A percentile compares a stretch with the other conserved stretches of the same genome.
These are phyloP conservation scores for Siphamia tubifer DNA, from an alignment of 2,113 vertebrate genomes.

Conservation along the genomic window DNA sequence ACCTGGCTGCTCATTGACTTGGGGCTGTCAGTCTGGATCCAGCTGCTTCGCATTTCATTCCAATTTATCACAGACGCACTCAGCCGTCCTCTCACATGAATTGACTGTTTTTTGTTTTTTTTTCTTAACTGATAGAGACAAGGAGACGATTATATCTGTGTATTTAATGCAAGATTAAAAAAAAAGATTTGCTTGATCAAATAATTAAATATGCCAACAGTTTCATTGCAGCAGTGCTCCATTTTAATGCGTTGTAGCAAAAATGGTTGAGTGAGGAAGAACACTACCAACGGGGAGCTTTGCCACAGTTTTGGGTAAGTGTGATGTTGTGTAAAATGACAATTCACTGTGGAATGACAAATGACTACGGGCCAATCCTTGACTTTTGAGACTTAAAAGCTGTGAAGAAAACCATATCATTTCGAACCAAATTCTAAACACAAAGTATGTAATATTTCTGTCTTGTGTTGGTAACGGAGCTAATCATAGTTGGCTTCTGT, in stretches of 20 bases:
- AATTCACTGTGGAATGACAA: no score
- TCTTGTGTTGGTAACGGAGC: no score
- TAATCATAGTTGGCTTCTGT: no score
- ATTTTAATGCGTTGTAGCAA: neutral
- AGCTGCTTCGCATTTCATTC: slow-evolving; percentile 52
- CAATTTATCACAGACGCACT: slow-evolving; percentile 55
- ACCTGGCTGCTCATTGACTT: slow-evolving; percentile 73
- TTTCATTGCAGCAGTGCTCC: neutral
- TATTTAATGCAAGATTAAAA: slow-evolving; percentile 30
- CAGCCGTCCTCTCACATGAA: slow-evolving; percentile 24
- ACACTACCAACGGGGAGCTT: neutral
- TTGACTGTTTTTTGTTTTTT: slow-evolving; percentile 33
- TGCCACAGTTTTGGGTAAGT: neutral
- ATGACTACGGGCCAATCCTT: no score
- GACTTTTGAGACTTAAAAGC: no score
- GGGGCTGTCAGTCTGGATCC: slow-evolving; percentile 68
- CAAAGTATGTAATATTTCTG: no score
- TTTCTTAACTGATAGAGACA: slow-evolving; percentile 38
- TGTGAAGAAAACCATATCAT: no score
- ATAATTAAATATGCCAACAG: neutral
- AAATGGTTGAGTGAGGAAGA: neutral
- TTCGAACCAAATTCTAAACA: no score
- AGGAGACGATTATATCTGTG: slow-evolving; percentile 26
- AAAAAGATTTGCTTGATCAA: neutral
- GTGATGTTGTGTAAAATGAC: neutral